Conservation (phyloP, 2,888 invertebrate species). For the Ormyrus nitidulus region DNA sequence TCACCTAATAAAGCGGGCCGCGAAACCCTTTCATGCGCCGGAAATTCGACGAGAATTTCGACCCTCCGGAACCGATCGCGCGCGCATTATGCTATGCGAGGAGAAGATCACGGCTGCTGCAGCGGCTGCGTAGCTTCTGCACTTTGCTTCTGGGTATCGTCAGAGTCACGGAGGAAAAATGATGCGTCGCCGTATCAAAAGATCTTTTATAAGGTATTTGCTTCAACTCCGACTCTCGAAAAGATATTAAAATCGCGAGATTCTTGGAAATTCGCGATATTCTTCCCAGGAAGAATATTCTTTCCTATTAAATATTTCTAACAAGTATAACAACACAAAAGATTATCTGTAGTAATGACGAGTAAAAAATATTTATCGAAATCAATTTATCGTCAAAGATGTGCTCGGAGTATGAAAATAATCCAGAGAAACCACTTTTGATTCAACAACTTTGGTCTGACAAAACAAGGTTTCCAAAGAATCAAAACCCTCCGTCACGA, state of each 20-base stretch:
- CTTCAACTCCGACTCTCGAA: background rate
- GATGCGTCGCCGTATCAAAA: constrained; percentile 34
- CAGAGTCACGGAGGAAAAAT: background rate
- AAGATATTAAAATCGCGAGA: constrained; percentile 21
- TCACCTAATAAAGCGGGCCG: constrained; percentile 59
- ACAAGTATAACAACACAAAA: no score
- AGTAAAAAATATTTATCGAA: background rate
- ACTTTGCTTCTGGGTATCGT: background rate
- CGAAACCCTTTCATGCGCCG: constrained; percentile 24
- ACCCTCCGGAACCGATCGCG: background rate
- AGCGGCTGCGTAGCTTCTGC: background rate
- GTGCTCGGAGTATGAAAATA: background rate
- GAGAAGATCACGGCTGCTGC: background rate
- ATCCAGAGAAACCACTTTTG: background rate
- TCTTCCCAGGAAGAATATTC: background rate
- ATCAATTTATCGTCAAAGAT: background rate
- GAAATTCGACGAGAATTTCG: constrained; percentile 38
- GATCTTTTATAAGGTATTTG: constrained; percentile 42
- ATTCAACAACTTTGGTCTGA: no score
- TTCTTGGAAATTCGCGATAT: background rate
- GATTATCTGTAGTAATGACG: no score
- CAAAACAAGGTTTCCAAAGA: no score
- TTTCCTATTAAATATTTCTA: no score
- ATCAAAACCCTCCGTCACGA: constrained; percentile 16
- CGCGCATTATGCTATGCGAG: constrained; percentile 9